These are phyloP conservation scores for Rotaria magnacalcarata DNA, from an alignment of 2,888 invertebrate genomes.

Conservation along the genomic window DNA sequence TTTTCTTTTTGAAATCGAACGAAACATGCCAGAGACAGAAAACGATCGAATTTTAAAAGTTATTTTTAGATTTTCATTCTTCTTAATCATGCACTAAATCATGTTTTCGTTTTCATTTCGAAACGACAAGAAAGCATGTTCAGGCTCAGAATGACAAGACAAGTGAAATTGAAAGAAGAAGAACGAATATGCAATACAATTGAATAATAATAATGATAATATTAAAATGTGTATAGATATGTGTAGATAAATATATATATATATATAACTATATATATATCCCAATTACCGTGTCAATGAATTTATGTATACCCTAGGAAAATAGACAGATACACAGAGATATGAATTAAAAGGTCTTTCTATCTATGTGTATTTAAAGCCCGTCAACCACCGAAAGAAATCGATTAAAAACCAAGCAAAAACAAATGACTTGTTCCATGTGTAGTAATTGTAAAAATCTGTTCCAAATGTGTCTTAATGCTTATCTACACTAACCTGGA, in stretches of 20 bases:
- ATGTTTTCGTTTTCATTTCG: not conserved
- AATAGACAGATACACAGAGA: not conserved
- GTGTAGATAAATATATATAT: too few species aligned
- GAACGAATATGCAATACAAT: too few species aligned
- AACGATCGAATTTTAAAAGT: not conserved
- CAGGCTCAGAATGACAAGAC: not conserved
- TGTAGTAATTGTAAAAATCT: too few species aligned
- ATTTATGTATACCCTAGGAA: constrained; percentile 22
- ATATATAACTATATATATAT: too few species aligned
- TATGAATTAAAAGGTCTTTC: too few species aligned
- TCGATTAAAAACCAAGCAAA: too few species aligned
- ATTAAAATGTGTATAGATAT: too few species aligned
- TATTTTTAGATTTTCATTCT: not conserved
- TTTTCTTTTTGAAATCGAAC: not conserved
- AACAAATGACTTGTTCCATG: too few species aligned
- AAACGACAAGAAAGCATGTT: not conserved
- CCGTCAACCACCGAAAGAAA: too few species aligned
- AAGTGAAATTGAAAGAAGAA: not conserved
- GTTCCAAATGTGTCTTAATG: too few species aligned
- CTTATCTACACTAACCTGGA: not conserved
- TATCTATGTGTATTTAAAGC: too few species aligned
- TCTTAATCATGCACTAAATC: not conserved
- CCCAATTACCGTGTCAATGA: constrained; percentile 25
- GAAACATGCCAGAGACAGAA: not conserved
- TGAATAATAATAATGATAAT: too few species aligned